Percentiles rank a stretch among this genome's conserved stretches.
phyloP scores from a whole-genome alignment of 2,888 invertebrate genomes.

The Drosophila maculinotata region DNA sequence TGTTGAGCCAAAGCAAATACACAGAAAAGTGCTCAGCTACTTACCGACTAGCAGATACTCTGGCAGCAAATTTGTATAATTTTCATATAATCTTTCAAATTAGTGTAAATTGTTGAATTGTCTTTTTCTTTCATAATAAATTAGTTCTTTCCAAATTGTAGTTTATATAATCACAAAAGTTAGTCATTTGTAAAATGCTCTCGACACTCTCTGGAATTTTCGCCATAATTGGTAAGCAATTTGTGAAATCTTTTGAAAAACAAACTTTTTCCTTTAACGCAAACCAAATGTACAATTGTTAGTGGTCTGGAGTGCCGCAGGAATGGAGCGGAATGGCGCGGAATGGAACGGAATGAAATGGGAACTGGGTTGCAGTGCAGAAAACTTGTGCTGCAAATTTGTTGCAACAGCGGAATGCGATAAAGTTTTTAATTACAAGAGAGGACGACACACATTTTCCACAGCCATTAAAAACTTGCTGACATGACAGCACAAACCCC shows the following conservation, averaged over 20 bases:
- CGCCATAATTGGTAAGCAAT: too few species aligned
- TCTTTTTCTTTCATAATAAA: too few species aligned
- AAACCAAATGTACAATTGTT: too few species aligned
- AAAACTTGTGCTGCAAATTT: slow-evolving; percentile 11
- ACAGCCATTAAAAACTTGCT: slow-evolving; percentile 47
- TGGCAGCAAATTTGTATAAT: neutral
- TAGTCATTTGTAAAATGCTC: too few species aligned
- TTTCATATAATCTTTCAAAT: too few species aligned
- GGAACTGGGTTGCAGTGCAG: neutral
- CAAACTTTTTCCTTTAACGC: neutral
- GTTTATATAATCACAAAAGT: too few species aligned
- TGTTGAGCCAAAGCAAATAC: neutral
- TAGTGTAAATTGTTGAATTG: too few species aligned
- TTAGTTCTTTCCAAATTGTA: neutral
- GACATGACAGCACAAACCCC: slow-evolving; percentile 4
- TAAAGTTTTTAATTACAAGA: slow-evolving; percentile 43
- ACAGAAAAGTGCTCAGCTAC: too few species aligned
- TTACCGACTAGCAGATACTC: neutral
- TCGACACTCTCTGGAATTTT: too few species aligned
- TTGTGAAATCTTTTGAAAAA: too few species aligned
- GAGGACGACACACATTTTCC: slow-evolving; percentile 35
- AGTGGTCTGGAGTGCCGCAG: too few species aligned
- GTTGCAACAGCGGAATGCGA: slow-evolving; percentile 35
- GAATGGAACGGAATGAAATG: slow-evolving; percentile 5
- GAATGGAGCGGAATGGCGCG: neutral